A percentile compares a stretch with the other conserved stretches of the same genome.
Conservation (phyloP, 2,797 vertebrate species). For the Silurus aristotelis region DNA sequence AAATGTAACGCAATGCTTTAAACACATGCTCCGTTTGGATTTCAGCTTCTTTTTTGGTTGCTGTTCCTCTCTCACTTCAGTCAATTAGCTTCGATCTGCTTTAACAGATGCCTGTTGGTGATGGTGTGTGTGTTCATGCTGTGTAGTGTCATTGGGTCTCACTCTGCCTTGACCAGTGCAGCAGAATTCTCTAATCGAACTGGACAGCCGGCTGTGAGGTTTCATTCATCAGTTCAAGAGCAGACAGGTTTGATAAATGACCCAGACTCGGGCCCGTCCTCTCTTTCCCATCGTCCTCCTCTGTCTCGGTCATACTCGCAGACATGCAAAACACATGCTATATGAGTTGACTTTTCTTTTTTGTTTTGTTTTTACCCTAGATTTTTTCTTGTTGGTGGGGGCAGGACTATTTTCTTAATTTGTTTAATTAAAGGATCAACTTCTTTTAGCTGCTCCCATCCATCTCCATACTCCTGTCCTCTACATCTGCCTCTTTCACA, state of each 20-base stretch:
- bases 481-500: too few species aligned
- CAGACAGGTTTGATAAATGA: constrained; percentile 52
- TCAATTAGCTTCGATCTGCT: constrained; percentile 3
- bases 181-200: constrained; percentile 39
- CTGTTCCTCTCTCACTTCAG: background rate
- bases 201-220: constrained; percentile 50
- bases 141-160: background rate
- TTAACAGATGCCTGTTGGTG: background rate
- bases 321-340: background rate
- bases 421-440: background rate
- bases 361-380: too few species aligned
- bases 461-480: too few species aligned
- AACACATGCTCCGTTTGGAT: background rate
- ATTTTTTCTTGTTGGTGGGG: too few species aligned
- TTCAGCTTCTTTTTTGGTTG: background rate
- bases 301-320: background rate
- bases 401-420: background rate
- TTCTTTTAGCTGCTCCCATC: too few species aligned
- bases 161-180: background rate
- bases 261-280: constrained; percentile 30
- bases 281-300: background rate
- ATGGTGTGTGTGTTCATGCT: background rate
- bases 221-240: constrained; percentile 45
- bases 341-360: background rate
- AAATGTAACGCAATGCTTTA: background rate